phyloP scores from a whole-genome alignment of 2,113 vertebrate genomes.

The Grantiella picta region DNA sequence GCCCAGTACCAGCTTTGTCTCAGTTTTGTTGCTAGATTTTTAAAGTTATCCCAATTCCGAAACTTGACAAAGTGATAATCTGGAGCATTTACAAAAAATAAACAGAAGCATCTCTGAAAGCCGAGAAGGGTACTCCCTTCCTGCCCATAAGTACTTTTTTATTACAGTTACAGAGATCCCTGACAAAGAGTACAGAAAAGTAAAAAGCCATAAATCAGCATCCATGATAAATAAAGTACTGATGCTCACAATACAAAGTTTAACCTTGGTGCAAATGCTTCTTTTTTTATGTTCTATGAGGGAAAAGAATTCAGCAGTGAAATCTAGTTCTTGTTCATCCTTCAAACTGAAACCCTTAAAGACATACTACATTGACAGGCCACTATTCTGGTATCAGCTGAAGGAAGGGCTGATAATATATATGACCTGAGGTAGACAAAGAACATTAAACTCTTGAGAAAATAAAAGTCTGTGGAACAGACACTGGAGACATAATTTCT shows the following conservation, averaged over 20 bases:
- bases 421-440: accelerated
- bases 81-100: not conserved
- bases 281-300: not conserved
- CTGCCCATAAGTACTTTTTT: not conserved
- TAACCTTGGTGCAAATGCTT: not conserved
- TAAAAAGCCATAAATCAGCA: not conserved
- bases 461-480: not conserved
- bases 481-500: not conserved
- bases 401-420: not conserved
- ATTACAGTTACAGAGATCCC: not conserved
- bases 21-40: not conserved
- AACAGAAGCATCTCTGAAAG: not conserved
- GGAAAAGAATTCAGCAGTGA: not conserved
- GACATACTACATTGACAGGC: accelerated
- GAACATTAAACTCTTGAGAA: not conserved
- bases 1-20: not conserved
- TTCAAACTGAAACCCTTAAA: not conserved
- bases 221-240: not conserved
- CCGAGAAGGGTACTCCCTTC: not conserved
- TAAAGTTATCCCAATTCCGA: not conserved
- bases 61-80: not conserved
- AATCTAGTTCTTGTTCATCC: not conserved
- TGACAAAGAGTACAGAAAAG: not conserved
- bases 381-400: not conserved
- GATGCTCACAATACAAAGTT: not conserved